These are phyloP conservation scores for Ephydatia muelleri DNA, from an alignment of 37 sponge, comb jelly and placozoan genomes.

Conservation along the genomic window DNA sequence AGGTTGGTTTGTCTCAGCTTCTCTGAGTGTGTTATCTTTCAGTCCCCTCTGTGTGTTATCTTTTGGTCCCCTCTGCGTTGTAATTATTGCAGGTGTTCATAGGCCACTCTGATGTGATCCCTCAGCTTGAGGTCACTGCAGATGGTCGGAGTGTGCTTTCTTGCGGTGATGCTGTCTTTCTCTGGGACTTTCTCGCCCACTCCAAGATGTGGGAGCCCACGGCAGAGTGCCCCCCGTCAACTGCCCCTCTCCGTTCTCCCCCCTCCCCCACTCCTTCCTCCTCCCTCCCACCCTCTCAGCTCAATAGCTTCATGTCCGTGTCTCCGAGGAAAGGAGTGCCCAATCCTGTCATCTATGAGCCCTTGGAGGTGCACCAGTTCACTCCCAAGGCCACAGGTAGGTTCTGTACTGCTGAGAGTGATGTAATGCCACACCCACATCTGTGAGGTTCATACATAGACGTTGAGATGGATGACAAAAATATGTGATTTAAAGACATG, in stretches of 20 bases:
- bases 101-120: conserved; percentile 67
- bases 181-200: conserved; percentile 58
- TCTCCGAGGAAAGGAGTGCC: conserved; percentile 52
- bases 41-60: neutral
- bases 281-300: neutral
- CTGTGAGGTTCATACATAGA: neutral
- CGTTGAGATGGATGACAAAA: neutral
- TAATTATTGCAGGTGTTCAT: conserved; percentile 64
- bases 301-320: conserved; percentile 13
- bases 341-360: conserved; percentile 46
- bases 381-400: conserved; percentile 24
- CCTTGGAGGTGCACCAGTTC: conserved; percentile 37
- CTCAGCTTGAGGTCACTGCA: conserved; percentile 40
- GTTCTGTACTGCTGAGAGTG: too few species aligned
- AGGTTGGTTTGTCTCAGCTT: conserved; percentile 22
- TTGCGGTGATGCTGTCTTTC: conserved; percentile 72
- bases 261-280: neutral
- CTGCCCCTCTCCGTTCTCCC: neutral
- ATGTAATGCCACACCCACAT: neutral
- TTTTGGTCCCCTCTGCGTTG: neutral
- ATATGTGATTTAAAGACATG: too few species aligned
- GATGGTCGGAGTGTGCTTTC: conserved; percentile 37
- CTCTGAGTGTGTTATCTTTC: neutral
- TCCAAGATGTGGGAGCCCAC: conserved; percentile 1
- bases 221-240: neutral